Conservation (phyloP, 1,140 invertebrate species). For the Ceratosolen solmsi region DNA sequence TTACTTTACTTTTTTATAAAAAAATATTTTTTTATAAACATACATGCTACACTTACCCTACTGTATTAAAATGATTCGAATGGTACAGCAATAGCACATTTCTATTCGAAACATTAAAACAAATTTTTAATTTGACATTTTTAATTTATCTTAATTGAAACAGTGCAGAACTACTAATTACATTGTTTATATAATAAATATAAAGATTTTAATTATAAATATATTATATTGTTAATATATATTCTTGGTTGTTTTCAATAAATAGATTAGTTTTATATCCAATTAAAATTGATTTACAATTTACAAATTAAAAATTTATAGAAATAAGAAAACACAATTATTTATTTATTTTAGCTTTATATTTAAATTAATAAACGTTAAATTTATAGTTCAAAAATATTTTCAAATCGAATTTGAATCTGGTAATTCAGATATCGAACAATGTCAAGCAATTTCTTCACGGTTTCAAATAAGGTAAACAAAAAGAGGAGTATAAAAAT, state of each 20-base stretch:
- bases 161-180: slow-evolving; percentile 27
- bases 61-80: slow-evolving; percentile 53
- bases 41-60: slow-evolving; percentile 57
- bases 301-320: too few relatives aligned
- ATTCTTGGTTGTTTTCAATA: too few relatives aligned
- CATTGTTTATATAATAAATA: not conserved
- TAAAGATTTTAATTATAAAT: not conserved
- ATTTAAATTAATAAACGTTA: too few relatives aligned
- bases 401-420: too few relatives aligned
- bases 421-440: too few relatives aligned
- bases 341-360: too few relatives aligned
- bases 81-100: slow-evolving; percentile 51
- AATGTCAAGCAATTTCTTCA: too few relatives aligned
- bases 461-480: slow-evolving; percentile 24
- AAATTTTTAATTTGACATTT: slow-evolving; percentile 50
- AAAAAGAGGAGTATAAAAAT: slow-evolving; percentile 39
- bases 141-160: slow-evolving; percentile 16
- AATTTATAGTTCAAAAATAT: too few relatives aligned
- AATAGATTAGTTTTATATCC: too few relatives aligned
- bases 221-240: not conserved
- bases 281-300: too few relatives aligned
- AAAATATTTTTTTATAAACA: slow-evolving; percentile 39
- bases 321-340: too few relatives aligned
- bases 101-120: slow-evolving; percentile 53
- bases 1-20: slow-evolving; percentile 32